Conservation (phyloP, 2,888 invertebrate species). For the Blastobasis lacticolella region DNA sequence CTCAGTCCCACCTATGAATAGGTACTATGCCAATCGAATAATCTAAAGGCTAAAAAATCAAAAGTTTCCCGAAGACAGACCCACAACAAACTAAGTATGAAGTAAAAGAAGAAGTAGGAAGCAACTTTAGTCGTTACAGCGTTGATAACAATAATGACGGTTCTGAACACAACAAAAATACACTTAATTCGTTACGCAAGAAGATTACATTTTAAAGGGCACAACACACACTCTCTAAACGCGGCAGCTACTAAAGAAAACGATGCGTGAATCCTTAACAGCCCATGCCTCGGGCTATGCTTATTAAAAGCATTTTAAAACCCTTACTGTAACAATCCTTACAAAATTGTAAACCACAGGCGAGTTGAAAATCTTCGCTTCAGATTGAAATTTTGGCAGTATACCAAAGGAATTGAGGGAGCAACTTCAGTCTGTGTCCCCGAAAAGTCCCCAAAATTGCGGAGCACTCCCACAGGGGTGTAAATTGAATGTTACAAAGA, state of each 20-base stretch:
- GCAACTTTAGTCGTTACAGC: no score
- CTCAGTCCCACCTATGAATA: no score
- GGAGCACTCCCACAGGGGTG: conserved; percentile 17
- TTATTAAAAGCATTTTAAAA: conserved; percentile 36
- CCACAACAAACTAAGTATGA: no score
- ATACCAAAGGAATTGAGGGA: no score
- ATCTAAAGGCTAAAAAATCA: no score
- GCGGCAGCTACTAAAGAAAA: conserved; percentile 10
- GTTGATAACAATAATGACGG: no score
- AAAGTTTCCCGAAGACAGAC: no score
- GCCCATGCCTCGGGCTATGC: conserved; percentile 12
- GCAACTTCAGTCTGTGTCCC: conserved; percentile 17
- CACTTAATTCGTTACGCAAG: not conserved
- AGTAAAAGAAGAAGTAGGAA: no score
- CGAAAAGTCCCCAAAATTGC: conserved; percentile 11
- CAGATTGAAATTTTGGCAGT: no score
- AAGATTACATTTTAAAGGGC: not conserved
- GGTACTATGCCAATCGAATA: no score
- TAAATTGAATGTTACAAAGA: conserved; percentile 31
- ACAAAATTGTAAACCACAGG: conserved; percentile 27
- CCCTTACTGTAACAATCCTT: conserved; percentile 15
- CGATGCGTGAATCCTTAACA: conserved; percentile 9
- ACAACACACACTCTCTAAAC: not conserved
- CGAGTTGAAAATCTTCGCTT: not conserved
- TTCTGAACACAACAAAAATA: no score